Base-by-base conservation (phyloP, 1,140 invertebrate genomes). In the Globodera rostochiensis region DNA sequence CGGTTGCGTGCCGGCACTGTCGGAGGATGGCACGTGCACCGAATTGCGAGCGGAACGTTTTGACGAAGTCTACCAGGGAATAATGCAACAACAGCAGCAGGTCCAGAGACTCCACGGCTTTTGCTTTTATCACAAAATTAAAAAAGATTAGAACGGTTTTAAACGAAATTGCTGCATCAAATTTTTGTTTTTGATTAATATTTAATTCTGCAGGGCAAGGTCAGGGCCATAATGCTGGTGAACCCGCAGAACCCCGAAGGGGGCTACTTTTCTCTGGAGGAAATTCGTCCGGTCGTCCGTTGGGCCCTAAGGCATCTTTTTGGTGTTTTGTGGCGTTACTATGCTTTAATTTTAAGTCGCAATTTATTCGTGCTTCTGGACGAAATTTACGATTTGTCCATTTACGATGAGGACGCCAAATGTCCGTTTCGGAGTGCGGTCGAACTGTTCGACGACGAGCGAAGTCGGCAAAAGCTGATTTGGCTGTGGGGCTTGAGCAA, bases 201-300 rank as follows among this genome's bases (percentile, higher is more conserved):
- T 57, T 79, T 21, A 49, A 70, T 49, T 60, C 82, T 81, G 8
- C 49, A 82, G 80, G 82, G 82, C 25, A 85, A 85, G 69, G 84
- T 85, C n/a, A 49, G 84, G 6, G 84, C 84, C 21, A 80, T 85
- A n/a, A 83, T 78, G 53, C 46, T 85, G 19, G 84, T 85, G 21
- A 85, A 85, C 74, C 84, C 84, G 5, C 85, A 84, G 49, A 85
- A 86, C 80, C 84, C 84, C 15, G 84, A 85, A 49, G 84, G 82
- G 13, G 71, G 84, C 36, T 86, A 83, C 66, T 85, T 86, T 45
- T 73, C 84, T 13, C 69, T 86, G 21, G 84, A 85, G 13, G 85
- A 85, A 66, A 66, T 85, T 60, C 57, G 70, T 3, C 84, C 84
- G 8, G 64, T 85, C 36, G 69, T 85, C 66, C 46, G 73, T 7